Base-by-base conservation (phyloP, 2,888 invertebrate species). In the Danaus chrysippus region DNA sequence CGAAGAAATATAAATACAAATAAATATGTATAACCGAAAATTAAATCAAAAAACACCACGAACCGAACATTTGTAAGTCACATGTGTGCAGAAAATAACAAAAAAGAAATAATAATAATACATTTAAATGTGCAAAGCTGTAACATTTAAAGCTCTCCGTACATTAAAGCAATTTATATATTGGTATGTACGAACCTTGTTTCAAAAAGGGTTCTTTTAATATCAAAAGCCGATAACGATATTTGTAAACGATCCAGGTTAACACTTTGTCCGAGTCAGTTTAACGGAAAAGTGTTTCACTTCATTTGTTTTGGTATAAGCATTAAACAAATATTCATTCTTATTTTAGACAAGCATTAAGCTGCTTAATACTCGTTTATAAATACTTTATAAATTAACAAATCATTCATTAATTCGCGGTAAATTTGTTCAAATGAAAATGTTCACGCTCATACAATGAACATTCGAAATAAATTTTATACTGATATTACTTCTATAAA, bases 111-210 rank as follows among this genome's bases (percentile, higher is more conserved):
- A 44, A 49, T 19, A 58, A 61, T 62, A 63, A 58, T 59, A 54
- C 56, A 52, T 60, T 60, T 55, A 63, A 66, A 59, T 67, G 67
- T 64, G 64, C 64, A 44, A 41, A 59, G 34, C 52, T 61, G 60
- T 41, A 58, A 57, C 61, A 73, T 61, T 71, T 66, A 78, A 82
- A 83, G 83, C 84, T 63, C 73, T 74, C 65, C 69, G 65, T 73
- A 79, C 74, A 80, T 66, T 63, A 73, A 71, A 84, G 81, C 80
- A 76, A 76, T 74, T 80, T 73, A 76, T 73, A 77, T 71, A 71
- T 74, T 75, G 69, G 76, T 70, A 71, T 71, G 72, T 81, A 86
- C 86, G 77, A 82, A 87, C 87, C 87, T 87, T 86, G 84, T 76
- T 72, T 74, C 75, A 72, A 68, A 83, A 86, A 84, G 86, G 84